These are phyloP conservation scores for Heteractis magnifica DNA, from an alignment of 92 coral and sea anemone species.

Conservation along the genomic window DNA sequence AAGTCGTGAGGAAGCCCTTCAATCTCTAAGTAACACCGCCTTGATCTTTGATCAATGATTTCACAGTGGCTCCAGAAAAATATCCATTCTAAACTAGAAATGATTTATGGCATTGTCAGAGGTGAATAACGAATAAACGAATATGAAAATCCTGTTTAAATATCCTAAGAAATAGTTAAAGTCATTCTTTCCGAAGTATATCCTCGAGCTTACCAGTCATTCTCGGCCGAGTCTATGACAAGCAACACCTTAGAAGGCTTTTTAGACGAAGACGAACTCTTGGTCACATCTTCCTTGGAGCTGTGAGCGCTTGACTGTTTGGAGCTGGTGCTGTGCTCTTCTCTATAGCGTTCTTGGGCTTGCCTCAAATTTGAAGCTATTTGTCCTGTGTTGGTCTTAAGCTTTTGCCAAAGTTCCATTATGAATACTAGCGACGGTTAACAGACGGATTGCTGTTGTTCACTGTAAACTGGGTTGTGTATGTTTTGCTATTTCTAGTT, in stretches of 20 bases:
- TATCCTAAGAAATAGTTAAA: background rate
- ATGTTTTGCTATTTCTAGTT: background rate
- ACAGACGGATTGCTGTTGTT: background rate
- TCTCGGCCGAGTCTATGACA: constrained; percentile 88
- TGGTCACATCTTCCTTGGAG: constrained; percentile 61
- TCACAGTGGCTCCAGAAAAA: background rate
- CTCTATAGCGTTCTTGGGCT: constrained; percentile 44
- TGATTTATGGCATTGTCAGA: background rate
- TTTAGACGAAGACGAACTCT: constrained; percentile 62
- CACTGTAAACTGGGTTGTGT: background rate
- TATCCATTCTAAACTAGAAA: background rate
- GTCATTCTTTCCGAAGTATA: background rate
- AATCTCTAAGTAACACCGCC: background rate
- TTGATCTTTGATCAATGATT: constrained; percentile 25
- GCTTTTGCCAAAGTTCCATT: constrained; percentile 71
- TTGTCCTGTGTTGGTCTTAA: constrained; percentile 46
- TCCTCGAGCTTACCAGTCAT: constrained; percentile 75
- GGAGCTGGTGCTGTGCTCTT: constrained; percentile 35
- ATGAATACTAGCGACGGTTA: background rate
- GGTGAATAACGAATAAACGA: background rate
- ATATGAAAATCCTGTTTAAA: background rate
- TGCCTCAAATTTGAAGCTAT: constrained; percentile 35
- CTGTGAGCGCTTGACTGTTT: constrained; percentile 35
- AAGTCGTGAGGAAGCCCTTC: background rate
- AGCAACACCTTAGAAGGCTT: constrained; percentile 76